A percentile compares a stretch with the other conserved stretches of the same genome.
These are phyloP conservation scores for Hybognathus amarus DNA, from an alignment of 2,797 vertebrate species.

Conservation along the genomic window DNA sequence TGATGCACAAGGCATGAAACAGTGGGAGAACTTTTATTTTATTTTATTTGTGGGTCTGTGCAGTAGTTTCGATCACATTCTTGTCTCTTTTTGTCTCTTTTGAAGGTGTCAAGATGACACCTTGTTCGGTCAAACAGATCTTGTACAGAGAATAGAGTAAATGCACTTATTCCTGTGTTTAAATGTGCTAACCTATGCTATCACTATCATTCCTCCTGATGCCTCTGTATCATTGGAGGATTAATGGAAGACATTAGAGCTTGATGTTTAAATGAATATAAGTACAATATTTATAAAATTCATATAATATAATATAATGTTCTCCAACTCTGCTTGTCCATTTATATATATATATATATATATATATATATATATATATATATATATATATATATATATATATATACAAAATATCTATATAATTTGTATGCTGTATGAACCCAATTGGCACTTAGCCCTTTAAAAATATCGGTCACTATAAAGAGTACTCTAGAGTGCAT, in stretches of 20 bases:
- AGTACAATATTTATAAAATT: no score
- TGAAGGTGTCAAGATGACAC: neutral
- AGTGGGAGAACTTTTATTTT: neutral
- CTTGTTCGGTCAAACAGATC: neutral
- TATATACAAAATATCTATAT: no score
- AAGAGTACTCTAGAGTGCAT: neutral
- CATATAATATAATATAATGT: neutral
- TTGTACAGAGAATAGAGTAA: neutral
- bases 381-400: neutral
- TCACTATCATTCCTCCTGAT: neutral
- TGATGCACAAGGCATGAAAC: conserved; percentile 4
- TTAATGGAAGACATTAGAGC: neutral
- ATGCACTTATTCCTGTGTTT: neutral
- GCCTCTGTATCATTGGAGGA: neutral
- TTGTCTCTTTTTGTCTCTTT: no score
- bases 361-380: no score
- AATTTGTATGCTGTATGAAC: no score
- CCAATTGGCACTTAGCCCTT: neutral
- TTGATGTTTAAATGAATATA: neutral
- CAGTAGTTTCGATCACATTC: neutral
- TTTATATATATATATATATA: neutral
- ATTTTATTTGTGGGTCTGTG: conserved; percentile 9
- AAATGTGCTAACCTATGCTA: neutral
- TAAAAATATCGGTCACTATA: conserved; percentile 17
- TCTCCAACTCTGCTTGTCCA: no score